Evolutionary conservation across 2,888 invertebrate species (phyloP), one percentile per base, ranked within the genome.

Genomic region (Torymus aiolomorphi): DNA sequence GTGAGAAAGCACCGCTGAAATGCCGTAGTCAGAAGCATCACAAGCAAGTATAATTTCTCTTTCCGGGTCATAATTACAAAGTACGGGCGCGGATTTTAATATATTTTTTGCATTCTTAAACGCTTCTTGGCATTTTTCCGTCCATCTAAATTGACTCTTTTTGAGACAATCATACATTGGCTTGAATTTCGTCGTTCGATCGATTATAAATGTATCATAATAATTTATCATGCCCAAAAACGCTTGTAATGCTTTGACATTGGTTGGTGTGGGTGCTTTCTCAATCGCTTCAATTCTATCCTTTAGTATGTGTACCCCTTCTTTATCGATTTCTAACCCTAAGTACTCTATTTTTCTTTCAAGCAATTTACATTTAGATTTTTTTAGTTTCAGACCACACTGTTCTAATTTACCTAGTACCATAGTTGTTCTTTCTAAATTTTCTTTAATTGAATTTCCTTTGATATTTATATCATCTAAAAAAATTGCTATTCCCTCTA

Each of bases 151-250:
- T 14, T 24, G 71, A 13, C 84, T 80, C 56, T 84, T 83, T 51
- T 82, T 70, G 12, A 85, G 80, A 18, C 88, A 76, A 0, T 80
- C 59, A 78, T 89, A 85, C 13, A 90, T 76, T 0, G 88, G 88
- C 14, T 82, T 78, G 51, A 85, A 82, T 14, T 86, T 84, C 0
- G 72, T 75, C 4, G 88, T 74, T n/a, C 87, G 81, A 42, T 85
- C 84, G 89, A 90, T 83, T 88, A 90, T 83, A n/a, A n/a, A n/a
- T n/a, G n/a, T n/a, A n/a, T n/a, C n/a, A n/a, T n/a, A n/a, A n/a
- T n/a, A n/a, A n/a, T 89, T 89, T 0, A 88, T 80, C 76, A 88
- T 84, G 0, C 89, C 89, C 2, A 86, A 61, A 81, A 88, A 89
- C 0, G 87, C 83, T 54, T 83, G 83, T 0, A 88, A 74, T 80